A percentile compares a stretch with the other conserved stretches of the same genome.
These are phyloP conservation scores for Drosophila nr. perissopoda DNA, from an alignment of 2,888 invertebrate genomes.

Conservation along the genomic window DNA sequence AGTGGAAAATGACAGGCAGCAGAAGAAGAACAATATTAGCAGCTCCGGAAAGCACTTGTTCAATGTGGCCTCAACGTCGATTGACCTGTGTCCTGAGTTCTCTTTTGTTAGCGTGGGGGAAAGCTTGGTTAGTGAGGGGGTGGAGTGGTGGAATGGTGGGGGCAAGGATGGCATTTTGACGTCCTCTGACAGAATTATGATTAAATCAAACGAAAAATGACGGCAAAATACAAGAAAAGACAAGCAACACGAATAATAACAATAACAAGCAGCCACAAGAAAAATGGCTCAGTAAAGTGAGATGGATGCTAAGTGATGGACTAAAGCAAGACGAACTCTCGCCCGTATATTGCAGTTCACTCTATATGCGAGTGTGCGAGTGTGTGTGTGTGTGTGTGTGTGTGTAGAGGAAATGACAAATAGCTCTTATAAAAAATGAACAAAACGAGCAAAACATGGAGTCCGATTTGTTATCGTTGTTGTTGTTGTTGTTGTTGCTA, in stretches of 20 bases:
- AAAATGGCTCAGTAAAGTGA: constrained; percentile 41
- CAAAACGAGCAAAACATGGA: constrained; percentile 10
- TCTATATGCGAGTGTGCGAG: too few relatives aligned
- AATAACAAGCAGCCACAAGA: constrained; percentile 30
- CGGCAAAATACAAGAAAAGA: constrained; percentile 28
- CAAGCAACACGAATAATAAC: constrained; percentile 1
- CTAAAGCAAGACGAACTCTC: constrained; percentile 19
- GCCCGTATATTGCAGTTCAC: constrained; percentile 2
- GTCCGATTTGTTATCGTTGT: constrained; percentile 6
- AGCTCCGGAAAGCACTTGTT: constrained; percentile 43
- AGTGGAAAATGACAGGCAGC: not conserved
- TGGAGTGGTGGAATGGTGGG: not conserved
- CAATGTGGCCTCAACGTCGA: constrained; percentile 54
- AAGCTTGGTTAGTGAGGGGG: not conserved
- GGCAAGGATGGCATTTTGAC: constrained; percentile 15
- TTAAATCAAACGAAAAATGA: constrained; percentile 60
- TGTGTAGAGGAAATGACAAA: constrained; percentile 31
- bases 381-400: not conserved
- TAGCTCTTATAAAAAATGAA: constrained; percentile 49
- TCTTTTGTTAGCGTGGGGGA: not conserved
- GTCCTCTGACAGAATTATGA: constrained; percentile 53
- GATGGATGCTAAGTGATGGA: constrained; percentile 35
- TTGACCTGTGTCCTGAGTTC: constrained; percentile 11
- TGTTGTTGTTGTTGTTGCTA: constrained; percentile 6
- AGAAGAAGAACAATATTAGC: constrained; percentile 20